These are phyloP conservation scores for Lasiurus cinereus DNA, from an alignment of 2,113 vertebrate species.

Conservation along the genomic window DNA sequence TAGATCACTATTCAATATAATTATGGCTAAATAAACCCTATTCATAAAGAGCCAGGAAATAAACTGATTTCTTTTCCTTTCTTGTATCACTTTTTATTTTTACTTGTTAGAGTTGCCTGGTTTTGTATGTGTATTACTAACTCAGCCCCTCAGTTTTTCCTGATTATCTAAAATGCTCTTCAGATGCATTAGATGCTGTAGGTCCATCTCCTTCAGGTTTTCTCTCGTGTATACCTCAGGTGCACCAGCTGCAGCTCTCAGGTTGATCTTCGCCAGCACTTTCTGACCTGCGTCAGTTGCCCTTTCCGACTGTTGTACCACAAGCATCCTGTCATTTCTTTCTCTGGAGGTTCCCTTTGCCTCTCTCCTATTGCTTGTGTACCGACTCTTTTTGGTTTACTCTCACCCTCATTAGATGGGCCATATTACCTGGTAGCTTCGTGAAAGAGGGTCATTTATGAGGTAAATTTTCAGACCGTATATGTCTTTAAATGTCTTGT, in stretches of 20 bases:
- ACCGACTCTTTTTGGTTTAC: not conserved
- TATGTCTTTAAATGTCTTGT: not conserved
- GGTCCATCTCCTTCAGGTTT: not conserved
- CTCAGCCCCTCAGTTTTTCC: not conserved
- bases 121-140: not conserved
- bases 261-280: not conserved
- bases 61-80: conserved; percentile 1
- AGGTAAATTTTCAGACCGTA: not conserved
- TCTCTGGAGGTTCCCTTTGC: not conserved
- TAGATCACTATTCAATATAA: not conserved
- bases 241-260: not conserved
- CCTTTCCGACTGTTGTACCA: not conserved
- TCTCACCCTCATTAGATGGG: not conserved
- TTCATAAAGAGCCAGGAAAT: not conserved
- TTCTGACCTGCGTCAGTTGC: not conserved
- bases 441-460: not conserved
- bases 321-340: not conserved
- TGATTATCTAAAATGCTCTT: not conserved
- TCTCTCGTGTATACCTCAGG: not conserved
- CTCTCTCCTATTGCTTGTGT: not conserved
- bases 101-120: not conserved
- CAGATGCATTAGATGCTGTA: not conserved
- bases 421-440: not conserved
- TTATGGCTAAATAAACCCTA: not conserved
- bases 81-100: not conserved